Conservation (phyloP, 2,888 invertebrate genomes). For the Andrena flavipes region DNA sequence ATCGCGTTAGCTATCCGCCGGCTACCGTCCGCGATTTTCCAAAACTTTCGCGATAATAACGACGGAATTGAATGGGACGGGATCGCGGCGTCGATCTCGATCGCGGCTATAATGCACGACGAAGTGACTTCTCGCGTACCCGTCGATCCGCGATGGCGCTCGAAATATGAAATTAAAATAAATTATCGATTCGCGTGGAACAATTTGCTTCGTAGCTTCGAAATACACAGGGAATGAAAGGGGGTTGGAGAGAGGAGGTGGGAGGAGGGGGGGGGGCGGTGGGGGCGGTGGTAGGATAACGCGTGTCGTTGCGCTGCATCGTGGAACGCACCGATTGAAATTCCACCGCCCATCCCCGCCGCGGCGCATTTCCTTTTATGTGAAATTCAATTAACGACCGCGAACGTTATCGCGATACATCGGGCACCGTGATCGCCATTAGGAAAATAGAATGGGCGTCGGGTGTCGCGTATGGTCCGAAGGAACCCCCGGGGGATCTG, state of each 20-base stretch:
- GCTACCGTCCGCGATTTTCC: slow-evolving; percentile 36
- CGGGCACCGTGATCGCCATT: not conserved
- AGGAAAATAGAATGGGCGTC: slow-evolving; percentile 5
- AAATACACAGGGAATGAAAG: too few species aligned
- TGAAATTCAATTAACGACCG: not conserved
- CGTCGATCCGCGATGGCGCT: slow-evolving; percentile 1
- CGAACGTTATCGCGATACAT: not conserved
- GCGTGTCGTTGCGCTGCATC: too few species aligned
- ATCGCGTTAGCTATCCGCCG: slow-evolving; percentile 40
- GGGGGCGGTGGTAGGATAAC: too few species aligned
- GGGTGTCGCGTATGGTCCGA: slow-evolving; percentile 7
- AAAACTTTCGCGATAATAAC: slow-evolving; percentile 41
- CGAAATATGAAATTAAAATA: slow-evolving; percentile 24
- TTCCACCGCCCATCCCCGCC: too few species aligned
- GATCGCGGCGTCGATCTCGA: slow-evolving; percentile 19
- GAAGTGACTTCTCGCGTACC: not conserved
- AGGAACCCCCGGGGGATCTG: not conserved
- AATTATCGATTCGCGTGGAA: not conserved
- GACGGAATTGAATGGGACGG: slow-evolving; percentile 44
- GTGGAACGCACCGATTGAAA: not conserved
- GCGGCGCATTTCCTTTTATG: too few species aligned
- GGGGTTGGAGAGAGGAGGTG: too few species aligned
- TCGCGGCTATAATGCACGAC: slow-evolving; percentile 14
- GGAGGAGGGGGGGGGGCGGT: too few species aligned
- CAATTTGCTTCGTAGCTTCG: not conserved